Percentiles rank a stretch among this genome's conserved stretches.
These are phyloP conservation scores for Pseudochromis fuscus DNA, from an alignment of 2,797 vertebrate genomes.

Conservation along the genomic window DNA sequence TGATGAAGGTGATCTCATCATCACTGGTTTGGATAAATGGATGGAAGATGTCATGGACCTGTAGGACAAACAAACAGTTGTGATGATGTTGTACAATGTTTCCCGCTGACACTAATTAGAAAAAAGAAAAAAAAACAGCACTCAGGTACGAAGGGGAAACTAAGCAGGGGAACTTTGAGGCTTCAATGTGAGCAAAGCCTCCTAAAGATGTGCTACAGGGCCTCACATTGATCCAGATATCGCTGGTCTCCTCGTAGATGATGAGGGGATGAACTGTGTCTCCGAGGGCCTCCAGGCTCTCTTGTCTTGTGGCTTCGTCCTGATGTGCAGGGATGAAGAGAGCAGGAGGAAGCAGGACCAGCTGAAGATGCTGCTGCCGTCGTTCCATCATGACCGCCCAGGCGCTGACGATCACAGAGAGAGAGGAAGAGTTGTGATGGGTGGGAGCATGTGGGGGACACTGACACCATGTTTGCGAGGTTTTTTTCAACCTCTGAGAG, in stretches of 20 bases:
- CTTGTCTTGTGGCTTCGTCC: conserved; percentile 81
- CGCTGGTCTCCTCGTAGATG: conserved; percentile 91
- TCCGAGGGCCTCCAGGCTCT: conserved; percentile 87
- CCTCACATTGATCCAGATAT: conserved; percentile 83
- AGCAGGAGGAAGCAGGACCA: conserved; percentile 90
- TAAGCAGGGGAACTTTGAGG: not conserved
- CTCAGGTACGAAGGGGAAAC: not conserved
- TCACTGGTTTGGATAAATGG: conserved; percentile 88
- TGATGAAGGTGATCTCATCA: conserved; percentile 89
- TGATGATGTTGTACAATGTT: not conserved
- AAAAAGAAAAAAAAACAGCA: not conserved
- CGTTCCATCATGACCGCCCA: conserved; percentile 95
- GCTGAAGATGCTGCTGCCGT: conserved; percentile 92
- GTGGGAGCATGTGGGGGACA: not conserved
- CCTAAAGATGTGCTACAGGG: not conserved
- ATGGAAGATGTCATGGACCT: conserved; percentile 95
- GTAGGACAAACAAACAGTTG: conserved; percentile 24
- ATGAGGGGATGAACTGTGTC: conserved; percentile 89
- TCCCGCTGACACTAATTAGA: not conserved
- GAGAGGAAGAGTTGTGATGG: conserved; percentile 18
- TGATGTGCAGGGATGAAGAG: conserved; percentile 88
- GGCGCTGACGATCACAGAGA: conserved; percentile 81
- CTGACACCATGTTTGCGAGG: not conserved
- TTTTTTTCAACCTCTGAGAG: not conserved
- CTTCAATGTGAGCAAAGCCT: not conserved